Percentiles rank a stretch among this genome's conserved stretches.
Evolutionary conservation across 2,113 vertebrate genomes (phyloP).

Genomic region (Nothoprocta perdicaria): DNA sequence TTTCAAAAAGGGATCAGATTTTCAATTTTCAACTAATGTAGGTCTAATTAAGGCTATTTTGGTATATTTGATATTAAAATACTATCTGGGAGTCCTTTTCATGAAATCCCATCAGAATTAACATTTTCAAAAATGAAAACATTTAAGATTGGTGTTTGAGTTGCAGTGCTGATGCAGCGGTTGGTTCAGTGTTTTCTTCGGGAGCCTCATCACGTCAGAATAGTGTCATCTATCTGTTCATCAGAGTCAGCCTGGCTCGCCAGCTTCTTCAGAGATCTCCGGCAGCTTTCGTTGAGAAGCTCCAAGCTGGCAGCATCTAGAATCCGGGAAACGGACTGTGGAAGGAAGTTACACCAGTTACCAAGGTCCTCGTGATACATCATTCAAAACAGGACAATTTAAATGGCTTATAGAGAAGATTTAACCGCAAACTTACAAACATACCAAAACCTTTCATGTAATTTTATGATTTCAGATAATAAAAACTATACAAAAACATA

Average conservation of each 20-base stretch:
- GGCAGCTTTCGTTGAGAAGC: conserved; percentile 88
- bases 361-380: neutral
- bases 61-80: conserved; percentile 79
- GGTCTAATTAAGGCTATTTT: conserved; percentile 84
- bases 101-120: conserved; percentile 74
- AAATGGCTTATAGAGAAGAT: rapidly evolving
- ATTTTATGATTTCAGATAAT: neutral
- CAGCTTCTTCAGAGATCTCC: conserved; percentile 94
- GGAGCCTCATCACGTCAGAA: conserved; percentile 88
- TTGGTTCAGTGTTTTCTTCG: neutral
- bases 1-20: conserved; percentile 68
- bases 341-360: neutral
- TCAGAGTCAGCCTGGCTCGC: conserved; percentile 87
- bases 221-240: conserved; percentile 97
- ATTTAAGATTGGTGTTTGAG: conserved; percentile 69
- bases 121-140: conserved; percentile 86
- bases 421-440: neutral
- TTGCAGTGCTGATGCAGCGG: conserved; percentile 51
- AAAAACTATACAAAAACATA: neutral
- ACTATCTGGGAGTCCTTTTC: conserved; percentile 77
- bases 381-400: neutral
- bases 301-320: conserved; percentile 94
- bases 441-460: neutral
- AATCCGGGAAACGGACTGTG: conserved; percentile 87
- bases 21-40: conserved; percentile 68